Evolutionary conservation across 2,888 invertebrate species (phyloP), one percentile per base, ranked within the genome.

Genomic region (Eupelmus urozonus): DNA sequence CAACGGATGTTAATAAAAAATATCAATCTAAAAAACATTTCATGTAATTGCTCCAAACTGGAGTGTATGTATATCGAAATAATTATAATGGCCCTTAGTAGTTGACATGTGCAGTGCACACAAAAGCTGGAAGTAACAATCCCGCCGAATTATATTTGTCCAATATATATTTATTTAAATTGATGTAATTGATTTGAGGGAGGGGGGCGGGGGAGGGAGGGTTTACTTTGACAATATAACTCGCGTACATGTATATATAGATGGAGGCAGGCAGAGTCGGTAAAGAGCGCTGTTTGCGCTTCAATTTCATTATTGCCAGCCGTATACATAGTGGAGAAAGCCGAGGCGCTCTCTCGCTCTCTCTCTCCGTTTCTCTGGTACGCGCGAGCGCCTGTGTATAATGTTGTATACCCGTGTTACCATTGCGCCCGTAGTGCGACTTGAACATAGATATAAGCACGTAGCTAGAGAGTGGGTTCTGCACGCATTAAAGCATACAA

Each of bases 261-360:
- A 34, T 53, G 20, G 16, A 53, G 5, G 16, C 20, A 53, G 11
- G 55, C 53, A 60, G 23, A 27, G 65, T 18, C 13, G 11, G 78
- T 34, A 73, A 74, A 70, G 78, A 60, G 79, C 55, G 40, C 40
- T 81, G 79, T 80, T 81, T 80, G 79, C 66, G 66, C 63, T 77
- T 73, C 80, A 78, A 80, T 81, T 81, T 80, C 78, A 65, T 81
- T 81, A 81, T 78, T 81, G 78, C 76, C 69, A 57, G 70, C 74
- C 42, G 55, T 55, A 67, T 49, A 42, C 34, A 59, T 25, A 53
- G 60, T 23, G n/a, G 53, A 67, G 62, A 53, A 63, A 69, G 55
- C 76, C 69, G 23, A 51, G 60, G 62, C 69, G 25, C n/a, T n/a
- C n/a, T n/a, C n/a, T n/a, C n/a, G n/a, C n/a, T n/a, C n/a, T n/a